Conservation (phyloP, 2,113 vertebrate genomes). For the Campylomormyrus tamandua region DNA sequence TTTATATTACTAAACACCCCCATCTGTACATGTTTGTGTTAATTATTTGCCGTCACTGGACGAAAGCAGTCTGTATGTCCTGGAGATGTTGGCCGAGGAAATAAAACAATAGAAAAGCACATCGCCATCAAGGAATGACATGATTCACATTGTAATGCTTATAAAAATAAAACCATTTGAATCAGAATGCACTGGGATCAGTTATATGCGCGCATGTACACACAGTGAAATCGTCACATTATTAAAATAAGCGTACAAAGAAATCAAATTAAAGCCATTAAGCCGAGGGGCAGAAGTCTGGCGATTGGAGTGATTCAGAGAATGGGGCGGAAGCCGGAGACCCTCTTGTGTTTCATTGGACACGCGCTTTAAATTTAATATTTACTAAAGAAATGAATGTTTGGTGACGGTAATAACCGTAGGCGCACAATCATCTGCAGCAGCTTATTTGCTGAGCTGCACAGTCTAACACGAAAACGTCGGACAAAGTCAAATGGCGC, state of each 20-base stretch:
- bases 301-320: background rate
- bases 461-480: background rate
- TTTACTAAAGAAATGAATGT: background rate
- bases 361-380: conserved; percentile 8
- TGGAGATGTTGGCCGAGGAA: background rate
- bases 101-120: background rate
- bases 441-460: background rate
- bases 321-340: background rate
- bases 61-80: background rate
- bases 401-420: background rate
- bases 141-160: background rate
- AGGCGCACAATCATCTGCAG: background rate
- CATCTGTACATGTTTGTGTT: background rate
- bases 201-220: background rate
- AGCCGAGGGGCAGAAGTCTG: background rate
- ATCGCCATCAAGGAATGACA: background rate
- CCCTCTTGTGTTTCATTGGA: background rate
- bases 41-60: background rate
- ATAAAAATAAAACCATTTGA: background rate
- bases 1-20: background rate
- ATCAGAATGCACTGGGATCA: background rate
- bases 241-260: background rate
- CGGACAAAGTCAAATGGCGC: background rate
- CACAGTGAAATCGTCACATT: background rate
- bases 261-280: background rate